Conservation (phyloP, 2,797 vertebrate genomes). For the Sebastes cheni region DNA sequence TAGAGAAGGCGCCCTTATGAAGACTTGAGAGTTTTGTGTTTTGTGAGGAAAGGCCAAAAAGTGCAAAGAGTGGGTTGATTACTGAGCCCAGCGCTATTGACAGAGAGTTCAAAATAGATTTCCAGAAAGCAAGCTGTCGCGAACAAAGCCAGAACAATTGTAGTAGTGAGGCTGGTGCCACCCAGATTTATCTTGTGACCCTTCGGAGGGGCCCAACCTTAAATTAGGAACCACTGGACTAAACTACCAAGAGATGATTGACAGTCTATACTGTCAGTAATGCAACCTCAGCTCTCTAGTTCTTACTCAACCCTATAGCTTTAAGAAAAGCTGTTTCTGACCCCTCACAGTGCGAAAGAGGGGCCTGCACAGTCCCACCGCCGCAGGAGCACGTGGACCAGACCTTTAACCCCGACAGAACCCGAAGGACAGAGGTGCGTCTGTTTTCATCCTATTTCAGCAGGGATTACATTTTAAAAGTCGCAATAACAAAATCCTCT, state of each 20-base stretch:
- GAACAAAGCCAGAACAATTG: too few relatives aligned
- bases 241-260: background rate
- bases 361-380: slow-evolving; percentile 73
- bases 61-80: too few relatives aligned
- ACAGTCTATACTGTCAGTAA: background rate
- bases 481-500: slow-evolving; percentile 4
- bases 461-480: slow-evolving; percentile 27
- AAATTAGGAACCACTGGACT: background rate
- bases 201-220: background rate
- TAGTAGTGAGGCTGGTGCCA: background rate
- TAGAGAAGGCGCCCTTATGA: too few relatives aligned
- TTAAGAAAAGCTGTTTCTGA: slow-evolving; percentile 14
- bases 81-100: too few relatives aligned
- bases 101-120: too few relatives aligned
- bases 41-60: too few relatives aligned
- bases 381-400: slow-evolving; percentile 80
- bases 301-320: background rate
- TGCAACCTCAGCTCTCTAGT: background rate
- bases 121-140: too few relatives aligned
- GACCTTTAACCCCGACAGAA: slow-evolving; percentile 71
- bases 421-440: slow-evolving; percentile 81
- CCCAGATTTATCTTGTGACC: background rate
- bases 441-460: slow-evolving; percentile 20
- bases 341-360: slow-evolving; percentile 72
- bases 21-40: too few relatives aligned